These are phyloP conservation scores for Andrena fulva DNA, from an alignment of 2,888 invertebrate genomes.

Conservation along the genomic window DNA sequence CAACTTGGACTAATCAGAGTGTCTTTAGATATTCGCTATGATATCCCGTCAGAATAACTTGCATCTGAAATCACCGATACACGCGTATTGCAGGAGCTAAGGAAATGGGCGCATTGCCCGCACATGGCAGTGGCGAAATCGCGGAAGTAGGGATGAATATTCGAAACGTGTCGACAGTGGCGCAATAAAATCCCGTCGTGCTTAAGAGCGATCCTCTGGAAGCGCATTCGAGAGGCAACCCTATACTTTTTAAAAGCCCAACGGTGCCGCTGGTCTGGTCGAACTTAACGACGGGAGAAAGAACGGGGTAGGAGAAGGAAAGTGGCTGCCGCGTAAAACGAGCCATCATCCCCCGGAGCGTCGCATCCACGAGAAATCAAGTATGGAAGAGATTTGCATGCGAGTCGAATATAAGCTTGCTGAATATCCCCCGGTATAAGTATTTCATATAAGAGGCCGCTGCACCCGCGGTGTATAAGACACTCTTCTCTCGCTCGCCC, in stretches of 20 bases:
- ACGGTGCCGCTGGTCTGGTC: conserved; percentile 46
- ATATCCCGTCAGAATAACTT: no score
- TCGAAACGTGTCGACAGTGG: background rate
- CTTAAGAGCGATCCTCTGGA: background rate
- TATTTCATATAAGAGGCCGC: conserved; percentile 79
- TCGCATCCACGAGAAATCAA: conserved; percentile 81
- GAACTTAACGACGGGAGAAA: conserved; percentile 55
- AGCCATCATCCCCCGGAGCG: conserved; percentile 70
- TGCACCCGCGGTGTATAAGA: conserved; percentile 71
- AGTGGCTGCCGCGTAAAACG: conserved; percentile 69
- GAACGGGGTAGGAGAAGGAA: conserved; percentile 44
- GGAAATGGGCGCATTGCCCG: no score
- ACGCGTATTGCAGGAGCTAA: no score
- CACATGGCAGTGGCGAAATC: background rate
- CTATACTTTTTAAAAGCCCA: conserved; percentile 30
- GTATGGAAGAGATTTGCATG: conserved; percentile 83
- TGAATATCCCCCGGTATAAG: conserved; percentile 81
- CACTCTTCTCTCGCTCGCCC: conserved; percentile 66
- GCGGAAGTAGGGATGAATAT: background rate
- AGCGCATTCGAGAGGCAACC: conserved; percentile 27
- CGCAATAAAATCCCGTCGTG: background rate
- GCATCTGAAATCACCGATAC: no score
- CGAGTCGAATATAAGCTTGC: conserved; percentile 82
- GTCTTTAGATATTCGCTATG: no score
- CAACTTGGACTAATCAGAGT: no score